Evolutionary conservation across 2,113 vertebrate species (phyloP), one percentile per base, ranked within the genome.

Genomic region (Xyliphius kryptos): DNA sequence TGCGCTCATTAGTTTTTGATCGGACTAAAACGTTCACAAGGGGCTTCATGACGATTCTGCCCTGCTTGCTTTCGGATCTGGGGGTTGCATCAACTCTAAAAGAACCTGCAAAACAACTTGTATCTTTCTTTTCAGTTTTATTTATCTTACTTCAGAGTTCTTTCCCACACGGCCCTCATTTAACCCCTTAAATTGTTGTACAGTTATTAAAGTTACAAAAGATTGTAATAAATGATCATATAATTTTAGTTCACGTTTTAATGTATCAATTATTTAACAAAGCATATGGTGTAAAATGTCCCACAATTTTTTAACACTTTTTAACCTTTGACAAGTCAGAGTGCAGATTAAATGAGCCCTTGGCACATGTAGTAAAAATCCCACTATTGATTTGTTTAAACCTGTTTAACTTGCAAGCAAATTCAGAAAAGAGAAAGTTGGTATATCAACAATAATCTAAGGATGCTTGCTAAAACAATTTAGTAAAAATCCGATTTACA

Each of bases 1-100:
- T 81, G 58, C 69, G 63, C 74, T 86, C 80, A 81, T 86, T 86
- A 82, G 78, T 75, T 76, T 74, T 79, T 74, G n/a, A 84, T 82
- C 78, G 79, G 79, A 82, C 80, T 76, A 72, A 48, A 78, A 76
- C 72, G 66, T 79, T 77, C 57, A 63, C 5, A 47, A 56, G 22
- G 61, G 71, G n/a, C n/a, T 40, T 53, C 13, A 9, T 19, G 38
- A 50, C 20, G 41, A 48, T 67, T 50, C 49, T 62, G 64, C 14
- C 12, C 52, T 6, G 43, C 17, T 20, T 17, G 20, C 11, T 6
- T 46, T 47, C 21, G 20, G 55, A 67, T 52, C 38, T 36, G 47
- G 56, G 52, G 66, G 60, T 65, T 50, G 53, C 40, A 49, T 48
- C 43, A 19, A 68, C 56, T 36, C 44, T 41, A 19, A 61, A 72